phyloP scores from a whole-genome alignment of 1,140 invertebrate genomes.

The Drosophila bipectinata region DNA sequence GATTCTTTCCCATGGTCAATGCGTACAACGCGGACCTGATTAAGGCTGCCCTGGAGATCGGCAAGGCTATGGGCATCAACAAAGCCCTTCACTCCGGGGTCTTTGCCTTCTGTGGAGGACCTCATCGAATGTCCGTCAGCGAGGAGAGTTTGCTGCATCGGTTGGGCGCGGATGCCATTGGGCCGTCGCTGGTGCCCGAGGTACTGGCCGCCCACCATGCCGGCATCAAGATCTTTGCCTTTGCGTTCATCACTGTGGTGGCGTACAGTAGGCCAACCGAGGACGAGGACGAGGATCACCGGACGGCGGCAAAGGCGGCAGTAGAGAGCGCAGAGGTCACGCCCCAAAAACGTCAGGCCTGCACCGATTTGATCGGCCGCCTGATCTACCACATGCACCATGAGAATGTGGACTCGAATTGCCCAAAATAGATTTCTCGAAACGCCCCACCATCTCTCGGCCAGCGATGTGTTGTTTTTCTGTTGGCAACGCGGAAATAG shows the following conservation, averaged over 20 bases:
- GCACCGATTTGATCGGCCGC: conserved; percentile 59
- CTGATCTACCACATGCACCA: conserved; percentile 61
- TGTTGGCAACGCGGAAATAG: conserved; percentile 49
- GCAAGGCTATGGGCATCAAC: conserved; percentile 88
- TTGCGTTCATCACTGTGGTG: conserved; percentile 95
- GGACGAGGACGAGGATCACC: conserved; percentile 84
- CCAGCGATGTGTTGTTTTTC: background rate
- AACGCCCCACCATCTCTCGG: background rate
- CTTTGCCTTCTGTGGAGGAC: conserved; percentile 95
- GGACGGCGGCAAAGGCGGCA: conserved; percentile 84
- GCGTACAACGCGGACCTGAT: conserved; percentile 91
- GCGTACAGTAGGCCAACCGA: conserved; percentile 87
- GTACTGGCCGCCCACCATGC: conserved; percentile 90
- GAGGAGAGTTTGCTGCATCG: conserved; percentile 92
- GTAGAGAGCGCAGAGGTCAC: conserved; percentile 48
- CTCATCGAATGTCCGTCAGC: conserved; percentile 93
- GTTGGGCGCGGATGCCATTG: conserved; percentile 94
- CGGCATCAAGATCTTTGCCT: conserved; percentile 93
- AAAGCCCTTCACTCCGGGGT: conserved; percentile 92
- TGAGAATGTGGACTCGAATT: conserved; percentile 11
- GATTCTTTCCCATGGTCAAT: conserved; percentile 94
- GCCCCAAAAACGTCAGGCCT: conserved; percentile 85
- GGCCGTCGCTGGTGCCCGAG: conserved; percentile 92
- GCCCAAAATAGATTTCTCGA: conserved; percentile 25
- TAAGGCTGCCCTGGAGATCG: conserved; percentile 88